These are phyloP conservation scores for Drosophila subquinaria DNA, from an alignment of 2,888 invertebrate species.

Conservation along the genomic window DNA sequence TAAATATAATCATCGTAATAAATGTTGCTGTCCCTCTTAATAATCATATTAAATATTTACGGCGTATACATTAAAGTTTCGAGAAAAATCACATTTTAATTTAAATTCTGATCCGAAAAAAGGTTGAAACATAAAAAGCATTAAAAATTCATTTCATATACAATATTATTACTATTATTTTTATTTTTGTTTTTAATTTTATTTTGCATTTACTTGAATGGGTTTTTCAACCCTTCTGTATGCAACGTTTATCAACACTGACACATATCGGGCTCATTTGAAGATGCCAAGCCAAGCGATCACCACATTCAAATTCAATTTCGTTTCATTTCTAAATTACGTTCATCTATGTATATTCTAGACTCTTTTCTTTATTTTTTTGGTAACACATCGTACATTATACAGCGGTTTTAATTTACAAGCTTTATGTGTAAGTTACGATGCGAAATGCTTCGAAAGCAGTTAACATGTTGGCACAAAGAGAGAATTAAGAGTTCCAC, in stretches of 20 bases:
- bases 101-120: constrained; percentile 79
- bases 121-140: constrained; percentile 75
- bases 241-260: constrained; percentile 60
- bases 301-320: constrained; percentile 55
- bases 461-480: constrained; percentile 33
- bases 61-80: constrained; percentile 83
- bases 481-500: constrained; percentile 3
- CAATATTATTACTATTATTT: constrained; percentile 43
- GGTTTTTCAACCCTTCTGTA: constrained; percentile 2
- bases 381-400: constrained; percentile 18
- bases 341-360: constrained; percentile 28
- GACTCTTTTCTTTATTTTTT: neutral
- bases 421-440: constrained; percentile 29
- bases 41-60: constrained; percentile 82
- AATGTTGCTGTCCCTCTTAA: constrained; percentile 67
- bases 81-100: constrained; percentile 83
- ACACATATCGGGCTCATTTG: constrained; percentile 40
- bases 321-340: constrained; percentile 13
- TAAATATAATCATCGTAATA: constrained; percentile 77
- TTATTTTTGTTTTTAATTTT: constrained; percentile 26
- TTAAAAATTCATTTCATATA: constrained; percentile 52
- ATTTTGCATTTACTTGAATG: constrained; percentile 36
- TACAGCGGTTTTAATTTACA: constrained; percentile 52
- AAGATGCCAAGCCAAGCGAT: constrained; percentile 60
- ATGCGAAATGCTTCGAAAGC: constrained; percentile 8